Evolutionary conservation across 2,888 invertebrate genomes (phyloP).

Genomic region (Mechanitis mazaeus): DNA sequence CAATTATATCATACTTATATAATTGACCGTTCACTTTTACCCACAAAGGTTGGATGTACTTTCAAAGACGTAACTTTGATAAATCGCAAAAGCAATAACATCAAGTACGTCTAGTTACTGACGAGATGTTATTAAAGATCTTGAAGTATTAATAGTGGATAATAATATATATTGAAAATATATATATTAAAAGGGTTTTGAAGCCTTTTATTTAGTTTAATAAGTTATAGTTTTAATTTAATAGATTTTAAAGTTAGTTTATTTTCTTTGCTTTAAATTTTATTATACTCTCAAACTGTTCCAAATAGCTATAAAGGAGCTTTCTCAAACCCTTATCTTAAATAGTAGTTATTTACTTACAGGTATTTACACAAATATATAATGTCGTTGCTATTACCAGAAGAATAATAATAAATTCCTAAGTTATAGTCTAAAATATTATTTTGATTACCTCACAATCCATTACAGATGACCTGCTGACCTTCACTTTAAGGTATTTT

Average conservation of each 20-base stretch:
- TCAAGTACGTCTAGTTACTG: neutral
- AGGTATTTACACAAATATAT: too few species aligned
- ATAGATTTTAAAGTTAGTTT: too few species aligned
- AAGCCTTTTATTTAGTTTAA: too few species aligned
- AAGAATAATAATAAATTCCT: neutral
- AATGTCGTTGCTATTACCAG: too few species aligned
- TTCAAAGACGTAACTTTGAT: constrained; percentile 6
- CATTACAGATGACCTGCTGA: constrained; percentile 21
- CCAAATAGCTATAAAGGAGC: too few species aligned
- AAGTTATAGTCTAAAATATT: neutral
- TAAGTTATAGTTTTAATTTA: too few species aligned
- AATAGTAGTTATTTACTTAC: too few species aligned
- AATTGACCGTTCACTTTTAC: constrained; percentile 28
- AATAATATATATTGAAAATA: neutral
- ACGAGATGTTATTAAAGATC: neutral
- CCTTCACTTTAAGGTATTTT: constrained; percentile 33
- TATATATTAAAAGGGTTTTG: too few species aligned
- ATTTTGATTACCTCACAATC: constrained; percentile 7
- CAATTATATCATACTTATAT: constrained; percentile 18
- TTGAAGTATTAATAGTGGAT: neutral
- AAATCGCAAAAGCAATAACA: neutral
- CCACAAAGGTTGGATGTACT: constrained; percentile 13
- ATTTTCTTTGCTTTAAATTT: too few species aligned
- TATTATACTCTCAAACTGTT: too few species aligned
- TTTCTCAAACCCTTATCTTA: too few species aligned